Conservation (phyloP, 2,888 invertebrate genomes). For the Catocala sponsa region DNA sequence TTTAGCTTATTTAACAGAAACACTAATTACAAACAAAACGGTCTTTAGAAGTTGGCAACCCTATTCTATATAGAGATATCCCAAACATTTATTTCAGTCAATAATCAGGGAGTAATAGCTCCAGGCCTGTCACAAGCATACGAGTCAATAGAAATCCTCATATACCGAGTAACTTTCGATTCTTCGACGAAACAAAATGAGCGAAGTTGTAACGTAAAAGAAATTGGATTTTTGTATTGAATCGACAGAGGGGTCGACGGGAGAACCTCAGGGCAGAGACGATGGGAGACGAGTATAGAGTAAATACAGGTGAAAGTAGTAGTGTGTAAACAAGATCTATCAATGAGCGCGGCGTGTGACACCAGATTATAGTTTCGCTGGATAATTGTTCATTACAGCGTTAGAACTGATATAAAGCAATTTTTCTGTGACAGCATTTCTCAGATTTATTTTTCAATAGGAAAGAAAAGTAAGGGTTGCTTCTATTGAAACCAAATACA, state of each 20-base stretch:
- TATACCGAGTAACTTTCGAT: conserved; percentile 66
- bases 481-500: too few species aligned
- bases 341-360: conserved; percentile 60
- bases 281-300: conserved; percentile 45
- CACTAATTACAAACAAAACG: too few species aligned
- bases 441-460: too few species aligned
- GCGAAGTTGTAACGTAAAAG: conserved; percentile 78
- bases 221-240: conserved; percentile 84
- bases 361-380: conserved; percentile 52
- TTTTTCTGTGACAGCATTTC: too few species aligned
- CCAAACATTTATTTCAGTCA: conserved; percentile 63
- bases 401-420: conserved; percentile 18
- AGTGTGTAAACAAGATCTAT: conserved; percentile 68
- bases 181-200: conserved; percentile 75
- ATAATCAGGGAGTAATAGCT: conserved; percentile 69
- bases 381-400: conserved; percentile 34
- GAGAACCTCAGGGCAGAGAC: conserved; percentile 31
- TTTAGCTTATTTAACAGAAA: neutral
- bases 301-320: conserved; percentile 70
- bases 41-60: conserved; percentile 39
- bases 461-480: too few species aligned
- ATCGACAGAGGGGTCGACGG: conserved; percentile 64
- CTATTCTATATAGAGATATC: conserved; percentile 51
- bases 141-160: conserved; percentile 72
- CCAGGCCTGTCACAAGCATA: conserved; percentile 65